phyloP scores from a whole-genome alignment of 2,888 invertebrate genomes.

The Helicoverpa assulta region DNA sequence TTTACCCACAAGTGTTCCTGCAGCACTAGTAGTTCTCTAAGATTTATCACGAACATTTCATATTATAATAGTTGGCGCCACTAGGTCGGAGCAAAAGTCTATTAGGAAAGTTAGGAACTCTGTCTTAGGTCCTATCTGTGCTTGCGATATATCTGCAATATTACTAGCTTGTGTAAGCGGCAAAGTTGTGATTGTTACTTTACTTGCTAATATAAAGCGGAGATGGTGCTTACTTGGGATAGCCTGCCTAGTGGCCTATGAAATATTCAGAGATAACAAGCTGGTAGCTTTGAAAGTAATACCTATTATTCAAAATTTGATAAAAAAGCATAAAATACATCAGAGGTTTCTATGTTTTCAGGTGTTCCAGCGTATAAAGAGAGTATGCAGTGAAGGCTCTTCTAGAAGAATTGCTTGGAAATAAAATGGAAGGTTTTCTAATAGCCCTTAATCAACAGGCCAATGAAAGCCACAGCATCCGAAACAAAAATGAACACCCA shows the following conservation, averaged over 20 bases:
- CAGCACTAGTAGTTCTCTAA: slow-evolving; percentile 2
- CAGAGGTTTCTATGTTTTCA: too few species aligned
- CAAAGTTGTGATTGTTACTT: slow-evolving; percentile 34
- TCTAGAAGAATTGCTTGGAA: too few species aligned
- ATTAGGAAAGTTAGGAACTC: slow-evolving; percentile 52
- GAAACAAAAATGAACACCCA: too few species aligned
- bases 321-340: too few species aligned
- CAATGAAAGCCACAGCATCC: not conserved
- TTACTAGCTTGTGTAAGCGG: slow-evolving; percentile 36
- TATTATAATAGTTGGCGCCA: slow-evolving; percentile 57
- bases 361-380: too few species aligned
- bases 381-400: too few species aligned
- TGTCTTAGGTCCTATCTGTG: slow-evolving; percentile 32
- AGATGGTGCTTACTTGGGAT: not conserved
- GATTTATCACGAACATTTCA: slow-evolving; percentile 51
- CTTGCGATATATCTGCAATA: slow-evolving; percentile 38
- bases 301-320: too few species aligned
- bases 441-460: not conserved
- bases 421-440: too few species aligned
- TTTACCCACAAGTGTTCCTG: slow-evolving; percentile 20
- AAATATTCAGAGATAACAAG: not conserved
- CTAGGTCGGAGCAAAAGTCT: slow-evolving; percentile 57
- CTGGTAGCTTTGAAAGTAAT: not conserved
- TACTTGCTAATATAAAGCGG: slow-evolving; percentile 32
- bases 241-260: not conserved